These are phyloP conservation scores for Tridacna gigas DNA, from an alignment of 2,888 invertebrate species.

Conservation along the genomic window DNA sequence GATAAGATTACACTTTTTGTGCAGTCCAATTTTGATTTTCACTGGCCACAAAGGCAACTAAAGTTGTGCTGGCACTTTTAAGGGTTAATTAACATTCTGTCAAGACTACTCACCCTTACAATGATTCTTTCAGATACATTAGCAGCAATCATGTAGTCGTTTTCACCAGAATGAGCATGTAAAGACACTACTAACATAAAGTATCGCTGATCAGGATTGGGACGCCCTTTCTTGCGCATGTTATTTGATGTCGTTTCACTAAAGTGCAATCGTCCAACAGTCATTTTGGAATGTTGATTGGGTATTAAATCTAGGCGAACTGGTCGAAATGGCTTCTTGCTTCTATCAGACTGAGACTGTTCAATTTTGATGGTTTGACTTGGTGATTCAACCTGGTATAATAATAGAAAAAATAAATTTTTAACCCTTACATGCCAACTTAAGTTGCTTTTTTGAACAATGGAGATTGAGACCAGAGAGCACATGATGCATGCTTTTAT, in stretches of 20 bases:
- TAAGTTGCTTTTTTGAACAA: not conserved
- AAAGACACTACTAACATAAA: constrained; percentile 97
- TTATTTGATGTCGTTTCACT: constrained; percentile 99
- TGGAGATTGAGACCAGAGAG: not conserved
- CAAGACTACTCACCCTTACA: constrained; percentile 90
- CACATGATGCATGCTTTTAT: not conserved
- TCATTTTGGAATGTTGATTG: constrained; percentile 86
- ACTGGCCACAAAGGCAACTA: no score
- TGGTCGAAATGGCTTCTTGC: constrained; percentile 98
- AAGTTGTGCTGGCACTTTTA: not conserved
- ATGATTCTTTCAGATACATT: constrained; percentile 98
- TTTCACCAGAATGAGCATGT: constrained; percentile 93
- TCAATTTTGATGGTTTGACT: constrained; percentile 97
- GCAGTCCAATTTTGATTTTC: no score
- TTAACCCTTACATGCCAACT: not conserved
- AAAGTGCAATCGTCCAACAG: constrained; percentile 98
- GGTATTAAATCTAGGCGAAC: constrained; percentile 91
- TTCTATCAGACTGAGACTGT: constrained; percentile 98
- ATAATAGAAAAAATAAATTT: constrained; percentile 2
- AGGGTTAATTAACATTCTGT: not conserved
- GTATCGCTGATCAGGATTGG: constrained; percentile 99
- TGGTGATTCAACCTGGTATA: constrained; percentile 91
- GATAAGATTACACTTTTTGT: no score
- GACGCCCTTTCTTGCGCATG: constrained; percentile 99
- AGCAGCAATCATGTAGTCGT: constrained; percentile 88